A percentile compares a stretch with the other conserved stretches of the same genome.
Evolutionary conservation across 2,113 vertebrate genomes (phyloP).

Genomic region (Dromiciops gliroides): DNA sequence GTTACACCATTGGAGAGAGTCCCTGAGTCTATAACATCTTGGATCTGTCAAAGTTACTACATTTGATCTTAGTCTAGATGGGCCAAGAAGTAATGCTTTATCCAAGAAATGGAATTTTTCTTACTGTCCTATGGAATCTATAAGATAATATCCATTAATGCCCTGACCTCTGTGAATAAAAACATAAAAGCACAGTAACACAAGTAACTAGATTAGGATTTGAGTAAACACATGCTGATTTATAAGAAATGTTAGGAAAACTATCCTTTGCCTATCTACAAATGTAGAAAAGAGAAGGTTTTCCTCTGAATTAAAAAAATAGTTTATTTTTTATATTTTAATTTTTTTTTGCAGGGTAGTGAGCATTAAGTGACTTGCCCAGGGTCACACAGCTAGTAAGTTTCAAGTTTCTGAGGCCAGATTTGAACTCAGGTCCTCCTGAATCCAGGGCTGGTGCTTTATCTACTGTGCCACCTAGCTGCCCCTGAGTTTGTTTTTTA

Average conservation of each 20-base stretch:
- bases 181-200: conserved; percentile 23
- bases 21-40: not conserved
- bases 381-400: too few species aligned
- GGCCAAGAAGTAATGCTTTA: not conserved
- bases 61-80: not conserved
- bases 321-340: too few species aligned
- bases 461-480: too few species aligned
- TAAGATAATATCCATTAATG: not conserved
- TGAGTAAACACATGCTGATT: not conserved
- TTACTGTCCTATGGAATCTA: not conserved
- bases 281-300: not conserved
- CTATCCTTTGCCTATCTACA: not conserved
- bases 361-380: too few species aligned
- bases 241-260: not conserved
- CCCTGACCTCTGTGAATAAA: conserved; percentile 1
- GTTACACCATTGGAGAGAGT: not conserved
- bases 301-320: not conserved
- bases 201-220: conserved; percentile 24
- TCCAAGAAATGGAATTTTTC: not conserved
- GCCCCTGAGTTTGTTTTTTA: not conserved
- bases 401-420: too few species aligned
- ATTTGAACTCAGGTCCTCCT: too few species aligned
- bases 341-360: too few species aligned
- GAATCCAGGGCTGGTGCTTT: too few species aligned
- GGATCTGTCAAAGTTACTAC: not conserved